Base-by-base conservation (phyloP, 2,797 vertebrate species). In the Siniperca undulata region DNA sequence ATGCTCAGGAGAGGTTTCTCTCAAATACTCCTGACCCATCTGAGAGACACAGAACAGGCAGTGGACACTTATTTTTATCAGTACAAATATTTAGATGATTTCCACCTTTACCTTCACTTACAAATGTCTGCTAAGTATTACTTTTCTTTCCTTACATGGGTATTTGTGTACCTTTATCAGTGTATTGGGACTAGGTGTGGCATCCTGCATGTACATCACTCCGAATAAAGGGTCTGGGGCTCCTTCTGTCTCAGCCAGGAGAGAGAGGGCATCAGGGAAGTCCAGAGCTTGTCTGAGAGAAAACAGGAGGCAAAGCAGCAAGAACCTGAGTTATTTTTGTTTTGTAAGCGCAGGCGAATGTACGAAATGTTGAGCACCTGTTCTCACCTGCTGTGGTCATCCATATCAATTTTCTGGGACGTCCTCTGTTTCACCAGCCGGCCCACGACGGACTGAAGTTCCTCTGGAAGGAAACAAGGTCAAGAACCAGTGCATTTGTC, bases 141-240 rank as follows among this genome's bases (percentile, higher is more conserved):
- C n/a, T 44, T 74, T 30, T 60, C 27, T 13, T 9, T 40, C 6
- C 22, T 53, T n/a, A 0, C 14, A 2, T 65, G 24, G 17, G 13
- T 22, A 22, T 79, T 10, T 42, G 19, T 2, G 1, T 74, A 97
- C 97, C 95, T 96, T 86, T n/a, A 96, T 94, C 30, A 97, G 93
- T 13, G 79, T 38, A 0, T 42, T 78, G 64, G 97, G 96, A 53
- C 96, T 96, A 5, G 95, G 95, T 70, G 96, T 74, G 17, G n/a
- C 19, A 0, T 94, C 92, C 2, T 74, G 85, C 78, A 94, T 84
- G 36, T 88, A 70, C 96, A 98, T 96, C 74, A 90, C 58, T 36
- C 97, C 97, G 71, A 98, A 98, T 44, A 97, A 94, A 1, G 97
- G 97, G 73, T 97, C 95, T 0, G 81, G 92, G 3, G 96, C 96